These are phyloP conservation scores for Dunckerocampus dactyliophorus DNA, from an alignment of 2,113 vertebrate genomes.

Conservation along the genomic window DNA sequence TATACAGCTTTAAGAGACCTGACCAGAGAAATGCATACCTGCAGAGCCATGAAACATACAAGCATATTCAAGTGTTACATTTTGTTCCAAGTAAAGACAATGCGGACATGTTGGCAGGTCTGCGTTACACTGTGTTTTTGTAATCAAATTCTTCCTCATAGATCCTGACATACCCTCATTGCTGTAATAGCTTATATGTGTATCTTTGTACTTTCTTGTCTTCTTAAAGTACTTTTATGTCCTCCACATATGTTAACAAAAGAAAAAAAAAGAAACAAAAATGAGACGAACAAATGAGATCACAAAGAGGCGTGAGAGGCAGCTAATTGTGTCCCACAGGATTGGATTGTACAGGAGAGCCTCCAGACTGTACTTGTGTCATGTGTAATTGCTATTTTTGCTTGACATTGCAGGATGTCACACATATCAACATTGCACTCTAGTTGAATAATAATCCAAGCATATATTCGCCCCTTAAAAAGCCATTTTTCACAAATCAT, in stretches of 20 bases:
- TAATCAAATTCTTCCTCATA: too few relatives aligned
- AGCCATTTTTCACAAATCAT: too few relatives aligned
- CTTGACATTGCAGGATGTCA: slow-evolving; percentile 3
- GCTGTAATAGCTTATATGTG: not conserved
- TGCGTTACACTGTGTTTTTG: too few relatives aligned
- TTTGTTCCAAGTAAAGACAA: too few relatives aligned
- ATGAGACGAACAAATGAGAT: slow-evolving; percentile 7
- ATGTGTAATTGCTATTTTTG: slow-evolving; percentile 1
- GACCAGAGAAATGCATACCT: too few relatives aligned
- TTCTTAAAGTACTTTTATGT: not conserved
- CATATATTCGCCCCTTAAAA: too few relatives aligned
- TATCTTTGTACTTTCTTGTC: slow-evolving; percentile 2
- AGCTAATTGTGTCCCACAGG: not conserved
- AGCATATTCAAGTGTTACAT: too few relatives aligned
- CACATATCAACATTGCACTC: not conserved
- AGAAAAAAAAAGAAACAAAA: not conserved
- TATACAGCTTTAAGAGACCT: too few relatives aligned
- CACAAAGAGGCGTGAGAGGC: not conserved
- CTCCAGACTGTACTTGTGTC: slow-evolving; percentile 2
- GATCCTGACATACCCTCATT: not conserved
- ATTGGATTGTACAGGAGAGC: slow-evolving; percentile 6
- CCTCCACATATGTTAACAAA: slow-evolving; percentile 7
- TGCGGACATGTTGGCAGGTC: too few relatives aligned
- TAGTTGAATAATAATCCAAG: not conserved
- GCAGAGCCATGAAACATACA: too few relatives aligned